Percentiles rank a stretch among this genome's conserved stretches.
Evolutionary conservation across 2,888 invertebrate species (phyloP).

Genomic region (Falcaria lacertinaria): DNA sequence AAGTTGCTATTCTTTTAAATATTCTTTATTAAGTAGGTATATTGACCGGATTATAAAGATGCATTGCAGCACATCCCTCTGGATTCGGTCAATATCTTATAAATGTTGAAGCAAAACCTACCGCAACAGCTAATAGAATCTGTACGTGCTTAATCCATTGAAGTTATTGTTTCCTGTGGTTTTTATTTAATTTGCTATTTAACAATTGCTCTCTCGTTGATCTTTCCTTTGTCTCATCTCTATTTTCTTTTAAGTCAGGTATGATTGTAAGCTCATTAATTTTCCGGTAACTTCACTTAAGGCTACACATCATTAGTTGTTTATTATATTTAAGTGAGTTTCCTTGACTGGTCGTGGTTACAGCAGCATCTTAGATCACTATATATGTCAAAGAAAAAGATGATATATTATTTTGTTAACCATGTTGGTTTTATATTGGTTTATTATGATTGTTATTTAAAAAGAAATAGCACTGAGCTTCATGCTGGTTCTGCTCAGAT

Average conservation of each 20-base stretch:
- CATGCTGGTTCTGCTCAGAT: too few relatives aligned
- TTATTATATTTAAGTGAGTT: slow-evolving; percentile 4
- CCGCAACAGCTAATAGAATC: slow-evolving; percentile 6
- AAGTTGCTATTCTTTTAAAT: background rate
- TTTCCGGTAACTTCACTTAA: too few relatives aligned
- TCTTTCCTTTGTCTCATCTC: too few relatives aligned
- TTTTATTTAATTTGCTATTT: slow-evolving; percentile 12
- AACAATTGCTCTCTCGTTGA: too few relatives aligned
- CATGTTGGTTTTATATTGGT: too few relatives aligned
- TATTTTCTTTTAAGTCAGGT: too few relatives aligned
- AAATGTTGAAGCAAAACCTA: slow-evolving; percentile 11
- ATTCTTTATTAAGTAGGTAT: slow-evolving; percentile 16
- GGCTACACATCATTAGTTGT: too few relatives aligned
- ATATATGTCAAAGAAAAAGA: slow-evolving; percentile 34
- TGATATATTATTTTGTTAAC: too few relatives aligned
- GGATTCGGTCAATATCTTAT: slow-evolving; percentile 23
- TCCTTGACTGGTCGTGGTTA: slow-evolving; percentile 25
- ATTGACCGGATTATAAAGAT: slow-evolving; percentile 34
- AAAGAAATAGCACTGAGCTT: too few relatives aligned
- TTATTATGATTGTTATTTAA: too few relatives aligned
- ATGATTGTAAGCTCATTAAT: too few relatives aligned
- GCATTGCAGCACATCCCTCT: slow-evolving; percentile 36
- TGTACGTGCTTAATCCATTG: slow-evolving; percentile 15
- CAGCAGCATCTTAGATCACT: slow-evolving; percentile 20
- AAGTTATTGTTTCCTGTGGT: slow-evolving; percentile 18